Evolutionary conservation across 2,113 vertebrate species (phyloP).

Genomic region (Genyomyrus donnyi): DNA sequence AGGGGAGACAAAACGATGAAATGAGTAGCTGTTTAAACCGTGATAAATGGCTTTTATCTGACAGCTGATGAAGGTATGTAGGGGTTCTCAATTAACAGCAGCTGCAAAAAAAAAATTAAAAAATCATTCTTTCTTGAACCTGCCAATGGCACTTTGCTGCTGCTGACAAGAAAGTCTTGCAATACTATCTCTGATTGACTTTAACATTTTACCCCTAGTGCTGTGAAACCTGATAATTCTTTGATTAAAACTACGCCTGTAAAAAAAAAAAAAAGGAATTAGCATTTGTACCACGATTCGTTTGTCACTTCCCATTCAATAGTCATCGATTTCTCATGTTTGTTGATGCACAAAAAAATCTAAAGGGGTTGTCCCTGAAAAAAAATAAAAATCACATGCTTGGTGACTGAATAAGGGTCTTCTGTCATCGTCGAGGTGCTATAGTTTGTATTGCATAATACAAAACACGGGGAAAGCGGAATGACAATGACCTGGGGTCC

Average conservation of each 20-base stretch:
- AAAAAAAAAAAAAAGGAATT: neutral
- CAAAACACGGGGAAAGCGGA: neutral
- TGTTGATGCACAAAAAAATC: neutral
- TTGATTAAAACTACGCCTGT: neutral
- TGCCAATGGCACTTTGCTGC: neutral
- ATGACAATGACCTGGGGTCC: neutral
- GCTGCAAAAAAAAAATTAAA: conserved; percentile 30
- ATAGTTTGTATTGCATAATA: neutral
- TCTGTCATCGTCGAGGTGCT: neutral
- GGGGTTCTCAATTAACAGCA: conserved; percentile 39
- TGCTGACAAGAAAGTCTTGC: neutral
- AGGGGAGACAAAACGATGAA: conserved; percentile 25
- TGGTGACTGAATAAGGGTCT: neutral
- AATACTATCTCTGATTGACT: neutral
- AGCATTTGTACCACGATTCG: neutral
- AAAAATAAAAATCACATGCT: neutral
- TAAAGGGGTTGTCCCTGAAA: neutral
- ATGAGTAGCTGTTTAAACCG: conserved; percentile 24
- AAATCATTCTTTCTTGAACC: neutral
- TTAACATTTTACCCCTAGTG: neutral
- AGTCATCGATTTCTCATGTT: neutral
- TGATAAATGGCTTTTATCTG: conserved; percentile 41
- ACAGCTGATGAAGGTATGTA: conserved; percentile 33
- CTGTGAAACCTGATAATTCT: neutral
- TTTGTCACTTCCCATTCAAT: neutral